Evolutionary conservation across 1,140 invertebrate genomes (phyloP), one percentile per base, ranked within the genome.

Genomic region (Drosophila repleta): DNA sequence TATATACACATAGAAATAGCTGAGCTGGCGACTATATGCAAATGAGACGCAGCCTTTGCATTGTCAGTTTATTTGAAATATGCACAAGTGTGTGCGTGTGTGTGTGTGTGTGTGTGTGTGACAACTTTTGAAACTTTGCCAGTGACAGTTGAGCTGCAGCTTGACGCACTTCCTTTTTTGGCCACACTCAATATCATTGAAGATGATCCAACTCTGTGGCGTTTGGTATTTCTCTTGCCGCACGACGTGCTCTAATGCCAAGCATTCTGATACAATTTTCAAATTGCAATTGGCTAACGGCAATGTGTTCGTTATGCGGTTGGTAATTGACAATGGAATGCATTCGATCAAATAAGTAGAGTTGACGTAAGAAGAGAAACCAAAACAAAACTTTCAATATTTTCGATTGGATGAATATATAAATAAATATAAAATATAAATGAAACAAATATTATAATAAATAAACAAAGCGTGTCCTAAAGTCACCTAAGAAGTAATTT

Each of bases 261-360:
- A 77, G n/a, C 79, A 79, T 79, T 79, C 79, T 79, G 76, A 70
- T 20, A 70, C 70, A 79, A 70, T 79, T 79, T 74, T 79, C 35
- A 70, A 78, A 79, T 79, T 65, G 70, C 74, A 43, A 20, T 35
- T 37, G 4, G 26, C 35, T 41, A 48, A 49, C 52, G 52, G 51
- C 6, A 32, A 32, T 26, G 0, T 5, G 24, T 4, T 26, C 29
- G 8, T 8, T 29, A 29, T 29, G 8, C 7, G 29, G 6, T n/a
- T n/a, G n/a, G n/a, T n/a, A n/a, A n/a, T n/a, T n/a, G n/a, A n/a
- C n/a, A n/a, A n/a, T n/a, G n/a, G n/a, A n/a, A n/a, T n/a, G n/a
- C n/a, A n/a, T n/a, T n/a, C n/a, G n/a, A n/a, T n/a, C n/a, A n/a
- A n/a, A n/a, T n/a, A n/a, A n/a, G n/a, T n/a, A n/a, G n/a, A n/a